phyloP scores from a whole-genome alignment of 2,113 vertebrate genomes.

The Colistium nudipinnis region DNA sequence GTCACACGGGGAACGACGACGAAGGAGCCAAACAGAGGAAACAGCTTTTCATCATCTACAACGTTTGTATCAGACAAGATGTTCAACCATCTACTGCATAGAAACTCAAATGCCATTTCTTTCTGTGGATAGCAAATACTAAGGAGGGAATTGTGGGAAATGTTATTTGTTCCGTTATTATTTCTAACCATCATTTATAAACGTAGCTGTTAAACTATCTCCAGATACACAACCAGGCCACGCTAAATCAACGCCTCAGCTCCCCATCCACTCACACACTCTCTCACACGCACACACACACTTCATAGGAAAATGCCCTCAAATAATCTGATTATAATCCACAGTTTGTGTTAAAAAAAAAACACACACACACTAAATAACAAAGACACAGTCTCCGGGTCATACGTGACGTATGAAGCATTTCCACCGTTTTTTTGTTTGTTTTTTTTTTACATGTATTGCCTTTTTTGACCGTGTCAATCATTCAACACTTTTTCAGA shows the following conservation, averaged over 20 bases:
- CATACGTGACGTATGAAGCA: no score
- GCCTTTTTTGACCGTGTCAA: slow-evolving; percentile 13
- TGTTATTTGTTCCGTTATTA: slow-evolving; percentile 21
- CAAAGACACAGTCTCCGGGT: slow-evolving; percentile 42
- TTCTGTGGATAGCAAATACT: slow-evolving; percentile 23
- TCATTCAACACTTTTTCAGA: no score
- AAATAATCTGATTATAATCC: slow-evolving; percentile 41
- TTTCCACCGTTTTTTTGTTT: no score
- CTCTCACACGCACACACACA: slow-evolving; percentile 17
- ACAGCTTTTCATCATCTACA: slow-evolving; percentile 35
- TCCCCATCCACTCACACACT: slow-evolving; percentile 7
- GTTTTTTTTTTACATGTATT: background rate
- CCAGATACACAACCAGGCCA: slow-evolving; percentile 39
- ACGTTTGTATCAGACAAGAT: slow-evolving; percentile 43
- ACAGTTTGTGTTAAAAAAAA: slow-evolving; percentile 27
- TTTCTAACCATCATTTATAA: slow-evolving; percentile 28
- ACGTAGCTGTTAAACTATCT: slow-evolving; percentile 31
- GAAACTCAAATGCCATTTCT: slow-evolving; percentile 25
- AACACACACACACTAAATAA: background rate
- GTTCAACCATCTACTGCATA: slow-evolving; percentile 60
- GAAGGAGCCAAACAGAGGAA: slow-evolving; percentile 20
- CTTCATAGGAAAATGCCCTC: slow-evolving; percentile 63
- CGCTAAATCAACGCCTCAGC: slow-evolving; percentile 42
- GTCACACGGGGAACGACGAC: slow-evolving; percentile 43
- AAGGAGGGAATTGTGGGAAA: slow-evolving; percentile 16